These are phyloP conservation scores for Petrolisthes cinctipes DNA, from an alignment of 2,888 invertebrate species.

Conservation along the genomic window DNA sequence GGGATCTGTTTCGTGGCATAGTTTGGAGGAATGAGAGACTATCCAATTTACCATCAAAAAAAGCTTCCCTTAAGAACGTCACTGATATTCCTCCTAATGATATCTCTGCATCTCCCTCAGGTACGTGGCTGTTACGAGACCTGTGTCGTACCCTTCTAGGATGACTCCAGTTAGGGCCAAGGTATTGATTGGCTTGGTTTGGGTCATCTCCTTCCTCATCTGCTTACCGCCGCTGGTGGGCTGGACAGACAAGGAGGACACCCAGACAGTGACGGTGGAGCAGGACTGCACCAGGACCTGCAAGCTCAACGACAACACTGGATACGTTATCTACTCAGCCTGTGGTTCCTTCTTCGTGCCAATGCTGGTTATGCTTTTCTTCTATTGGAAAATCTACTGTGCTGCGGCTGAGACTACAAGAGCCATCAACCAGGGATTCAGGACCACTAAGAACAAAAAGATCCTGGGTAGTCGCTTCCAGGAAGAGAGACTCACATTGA, in stretches of 20 bases:
- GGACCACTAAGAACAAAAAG: constrained; percentile 68
- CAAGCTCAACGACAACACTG: constrained; percentile 91
- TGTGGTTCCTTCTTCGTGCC: constrained; percentile 98
- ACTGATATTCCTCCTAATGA: background rate
- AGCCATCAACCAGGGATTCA: constrained; percentile 82
- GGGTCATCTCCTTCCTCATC: constrained; percentile 95
- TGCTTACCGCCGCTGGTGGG: constrained; percentile 96
- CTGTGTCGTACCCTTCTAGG: constrained; percentile 92
- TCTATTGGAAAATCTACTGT: constrained; percentile 96
- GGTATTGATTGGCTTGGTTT: constrained; percentile 88
- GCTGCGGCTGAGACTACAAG: constrained; percentile 93
- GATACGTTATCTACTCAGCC: constrained; percentile 96
- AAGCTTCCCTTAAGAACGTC: no score
- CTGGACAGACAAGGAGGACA: constrained; percentile 79
- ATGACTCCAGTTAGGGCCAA: constrained; percentile 86
- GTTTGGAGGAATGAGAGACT: no score
- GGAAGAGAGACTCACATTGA: constrained; percentile 88
- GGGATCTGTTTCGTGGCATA: no score
- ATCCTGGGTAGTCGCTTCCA: constrained; percentile 84
- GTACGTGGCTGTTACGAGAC: constrained; percentile 96
- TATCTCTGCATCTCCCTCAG: constrained; percentile 66
- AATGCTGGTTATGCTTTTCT: constrained; percentile 97
- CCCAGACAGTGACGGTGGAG: constrained; percentile 6
- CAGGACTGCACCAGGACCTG: constrained; percentile 73
- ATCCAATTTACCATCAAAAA: no score